Conservation (phyloP, 2,113 vertebrate genomes). For the Phocoena phocoena region DNA sequence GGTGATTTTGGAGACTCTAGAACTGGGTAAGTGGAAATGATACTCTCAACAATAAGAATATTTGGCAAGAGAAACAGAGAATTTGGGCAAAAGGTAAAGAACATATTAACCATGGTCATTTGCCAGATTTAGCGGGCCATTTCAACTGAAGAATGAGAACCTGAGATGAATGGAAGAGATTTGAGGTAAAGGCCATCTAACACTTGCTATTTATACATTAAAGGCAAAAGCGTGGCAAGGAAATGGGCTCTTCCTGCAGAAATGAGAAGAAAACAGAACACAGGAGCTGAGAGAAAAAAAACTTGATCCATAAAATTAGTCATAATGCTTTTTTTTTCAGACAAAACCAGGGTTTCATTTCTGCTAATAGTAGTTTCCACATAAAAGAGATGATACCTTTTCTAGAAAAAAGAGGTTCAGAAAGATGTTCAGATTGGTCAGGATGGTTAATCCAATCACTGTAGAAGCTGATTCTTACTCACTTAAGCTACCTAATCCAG, state of each 20-base stretch:
- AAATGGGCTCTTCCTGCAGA: background rate
- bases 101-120: background rate
- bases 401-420: conserved; percentile 1
- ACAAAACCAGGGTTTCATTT: conserved; percentile 55
- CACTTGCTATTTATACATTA: background rate
- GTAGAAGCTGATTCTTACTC: background rate
- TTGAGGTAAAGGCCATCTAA: background rate
- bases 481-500: conserved; percentile 41
- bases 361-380: conserved; percentile 11
- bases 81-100: background rate
- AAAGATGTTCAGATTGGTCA: conserved; percentile 10
- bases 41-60: background rate
- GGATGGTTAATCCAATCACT: conserved; percentile 23
- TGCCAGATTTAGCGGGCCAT: background rate
- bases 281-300: background rate
- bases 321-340: background rate
- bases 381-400: conserved; percentile 39
- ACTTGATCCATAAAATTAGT: conserved; percentile 31
- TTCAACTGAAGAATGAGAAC: background rate
- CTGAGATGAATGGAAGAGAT: background rate
- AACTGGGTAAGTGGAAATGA: background rate
- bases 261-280: background rate
- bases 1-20: background rate
- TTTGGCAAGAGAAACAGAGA: background rate
- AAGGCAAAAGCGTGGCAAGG: background rate